phyloP scores from a whole-genome alignment of 1,140 invertebrate species.

The Acromyrmex echinatior region DNA sequence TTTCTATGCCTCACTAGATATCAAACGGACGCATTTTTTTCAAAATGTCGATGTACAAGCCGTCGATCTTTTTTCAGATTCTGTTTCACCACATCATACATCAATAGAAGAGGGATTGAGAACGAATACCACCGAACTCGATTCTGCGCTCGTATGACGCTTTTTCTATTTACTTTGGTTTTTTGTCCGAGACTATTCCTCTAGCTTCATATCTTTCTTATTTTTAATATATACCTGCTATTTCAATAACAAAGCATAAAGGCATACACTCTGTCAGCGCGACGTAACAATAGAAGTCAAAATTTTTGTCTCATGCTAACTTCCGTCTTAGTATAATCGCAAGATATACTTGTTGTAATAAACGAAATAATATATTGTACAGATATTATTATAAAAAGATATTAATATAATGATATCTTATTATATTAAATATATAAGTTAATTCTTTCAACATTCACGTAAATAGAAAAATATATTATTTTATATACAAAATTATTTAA shows the following conservation, averaged over 20 bases:
- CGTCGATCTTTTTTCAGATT: constrained; percentile 64
- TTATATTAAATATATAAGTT: too few relatives aligned
- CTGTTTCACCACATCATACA: constrained; percentile 45
- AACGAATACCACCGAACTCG: constrained; percentile 50
- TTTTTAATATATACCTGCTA: not conserved
- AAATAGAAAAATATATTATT: not conserved
- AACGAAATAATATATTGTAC: not conserved
- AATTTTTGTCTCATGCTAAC: not conserved
- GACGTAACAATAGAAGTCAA: constrained; percentile 1
- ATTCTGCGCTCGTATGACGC: constrained; percentile 43
- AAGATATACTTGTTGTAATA: not conserved
- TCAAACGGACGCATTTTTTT: constrained; percentile 67
- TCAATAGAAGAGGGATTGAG: constrained; percentile 65
- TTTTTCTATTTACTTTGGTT: constrained; percentile 53
- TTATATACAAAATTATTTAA: not conserved
- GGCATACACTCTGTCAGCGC: not conserved
- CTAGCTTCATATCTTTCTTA: not conserved
- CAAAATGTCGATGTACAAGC: constrained; percentile 57
- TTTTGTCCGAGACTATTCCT: not conserved
- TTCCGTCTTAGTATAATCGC: not conserved
- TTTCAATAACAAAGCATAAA: constrained; percentile 27
- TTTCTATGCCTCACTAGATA: not conserved
- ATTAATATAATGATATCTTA: not conserved
- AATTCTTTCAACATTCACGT: constrained; percentile 14
- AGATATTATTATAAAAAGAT: not conserved